Evolutionary conservation across 30 jellyfish, hydroid and myxozoan genomes (phyloP).

Genomic region (Aurelia aurita): DNA sequence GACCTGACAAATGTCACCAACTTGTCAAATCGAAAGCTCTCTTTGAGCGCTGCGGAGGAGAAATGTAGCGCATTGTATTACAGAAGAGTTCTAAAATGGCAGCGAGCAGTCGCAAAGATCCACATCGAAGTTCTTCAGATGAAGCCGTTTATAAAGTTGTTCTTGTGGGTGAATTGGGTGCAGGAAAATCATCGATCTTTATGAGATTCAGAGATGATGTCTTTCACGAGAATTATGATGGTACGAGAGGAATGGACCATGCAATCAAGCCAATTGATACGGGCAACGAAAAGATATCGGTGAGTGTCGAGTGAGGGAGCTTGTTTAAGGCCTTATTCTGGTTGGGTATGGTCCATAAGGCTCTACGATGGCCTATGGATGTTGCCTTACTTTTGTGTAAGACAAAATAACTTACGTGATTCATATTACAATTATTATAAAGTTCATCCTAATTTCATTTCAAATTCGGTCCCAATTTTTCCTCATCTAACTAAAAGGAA

Average conservation of each 20-base stretch:
- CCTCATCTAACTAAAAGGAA: too few relatives aligned
- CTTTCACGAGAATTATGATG: conserved; percentile 72
- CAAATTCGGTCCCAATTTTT: too few relatives aligned
- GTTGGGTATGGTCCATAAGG: too few relatives aligned
- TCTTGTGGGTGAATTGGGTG: conserved; percentile 85
- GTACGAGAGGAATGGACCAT: conserved; percentile 92
- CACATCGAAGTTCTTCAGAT: neutral
- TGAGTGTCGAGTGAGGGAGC: conserved; percentile 3
- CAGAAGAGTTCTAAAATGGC: neutral
- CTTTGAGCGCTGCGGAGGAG: too few relatives aligned
- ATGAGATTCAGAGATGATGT: conserved; percentile 82
- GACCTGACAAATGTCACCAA: too few relatives aligned
- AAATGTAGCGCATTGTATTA: neutral
- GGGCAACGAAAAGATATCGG: conserved; percentile 68
- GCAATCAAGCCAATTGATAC: conserved; percentile 45
- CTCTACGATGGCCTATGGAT: too few relatives aligned
- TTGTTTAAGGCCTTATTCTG: too few relatives aligned
- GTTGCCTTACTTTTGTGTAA: too few relatives aligned
- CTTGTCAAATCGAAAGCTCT: too few relatives aligned
- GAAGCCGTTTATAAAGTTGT: conserved; percentile 79
- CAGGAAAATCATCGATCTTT: conserved; percentile 90
- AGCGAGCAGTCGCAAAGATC: neutral
- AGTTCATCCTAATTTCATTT: too few relatives aligned
- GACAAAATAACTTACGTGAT: too few relatives aligned
- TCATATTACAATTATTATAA: too few relatives aligned